Conservation (phyloP, 2,888 invertebrate genomes). For the Ophonus ardosiacus region DNA sequence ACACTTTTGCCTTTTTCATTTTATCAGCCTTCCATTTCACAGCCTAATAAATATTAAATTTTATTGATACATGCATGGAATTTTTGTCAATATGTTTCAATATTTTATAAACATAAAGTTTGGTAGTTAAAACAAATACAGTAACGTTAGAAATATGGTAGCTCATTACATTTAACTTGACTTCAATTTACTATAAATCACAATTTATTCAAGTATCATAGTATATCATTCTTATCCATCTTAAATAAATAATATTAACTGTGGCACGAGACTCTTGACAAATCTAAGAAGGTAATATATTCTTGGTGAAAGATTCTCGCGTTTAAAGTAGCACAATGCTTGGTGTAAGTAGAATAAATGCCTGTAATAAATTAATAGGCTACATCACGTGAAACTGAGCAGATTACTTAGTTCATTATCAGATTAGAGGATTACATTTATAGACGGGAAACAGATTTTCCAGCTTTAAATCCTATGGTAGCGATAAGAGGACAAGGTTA, state of each 20-base stretch:
- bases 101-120: background rate
- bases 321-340: background rate
- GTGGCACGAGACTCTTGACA: background rate
- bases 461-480: background rate
- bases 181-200: too few species aligned
- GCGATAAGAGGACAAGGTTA: background rate
- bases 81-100: background rate
- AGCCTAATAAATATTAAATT: background rate
- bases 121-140: background rate
- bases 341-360: background rate
- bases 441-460: background rate
- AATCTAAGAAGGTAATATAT: background rate
- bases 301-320: background rate
- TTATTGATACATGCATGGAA: background rate
- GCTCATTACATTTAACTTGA: background rate
- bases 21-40: background rate
- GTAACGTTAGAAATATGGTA: background rate
- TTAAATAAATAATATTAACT: background rate
- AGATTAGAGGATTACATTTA: background rate
- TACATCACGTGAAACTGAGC: background rate
- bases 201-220: too few species aligned
- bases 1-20: background rate
- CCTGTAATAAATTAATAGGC: background rate
- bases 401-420: conserved; percentile 1
- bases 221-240: background rate